Conservation (phyloP, 2,113 vertebrate species). For the Strix aluco region DNA sequence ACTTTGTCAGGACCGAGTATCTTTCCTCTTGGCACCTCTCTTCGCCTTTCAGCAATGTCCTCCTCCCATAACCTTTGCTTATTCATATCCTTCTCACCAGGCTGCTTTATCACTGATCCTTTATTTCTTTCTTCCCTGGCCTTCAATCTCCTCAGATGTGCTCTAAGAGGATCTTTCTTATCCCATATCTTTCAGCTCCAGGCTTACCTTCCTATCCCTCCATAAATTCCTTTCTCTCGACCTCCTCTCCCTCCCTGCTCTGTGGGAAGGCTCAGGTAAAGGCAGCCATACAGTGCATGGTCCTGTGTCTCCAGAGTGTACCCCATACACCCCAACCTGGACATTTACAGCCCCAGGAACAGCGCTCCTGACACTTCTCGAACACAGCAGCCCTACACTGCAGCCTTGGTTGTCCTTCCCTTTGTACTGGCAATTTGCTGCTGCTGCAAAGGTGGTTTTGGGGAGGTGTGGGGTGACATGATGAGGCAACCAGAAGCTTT, state of each 20-base stretch:
- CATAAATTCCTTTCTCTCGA: not conserved
- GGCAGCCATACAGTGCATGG: fast-evolving
- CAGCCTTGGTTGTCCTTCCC: fast-evolving
- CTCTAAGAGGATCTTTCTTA: constrained; percentile 28
- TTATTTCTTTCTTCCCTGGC: constrained; percentile 9
- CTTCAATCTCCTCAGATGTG: constrained; percentile 15
- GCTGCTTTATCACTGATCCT: constrained; percentile 39
- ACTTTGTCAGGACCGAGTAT: constrained; percentile 3
- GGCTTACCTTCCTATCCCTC: not conserved
- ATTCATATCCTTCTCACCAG: constrained; percentile 24
- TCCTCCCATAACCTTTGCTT: not conserved
- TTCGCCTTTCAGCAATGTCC: constrained; percentile 13
- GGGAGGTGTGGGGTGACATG: fast-evolving
- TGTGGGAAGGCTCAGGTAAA: not conserved
- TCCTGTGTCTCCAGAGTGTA: not conserved
- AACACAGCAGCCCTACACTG: not conserved
- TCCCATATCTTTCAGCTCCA: not conserved
- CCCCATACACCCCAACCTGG: not conserved
- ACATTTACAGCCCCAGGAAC: not conserved
- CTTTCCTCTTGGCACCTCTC: constrained; percentile 19
- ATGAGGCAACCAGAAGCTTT: not conserved
- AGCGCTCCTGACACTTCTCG: not conserved
- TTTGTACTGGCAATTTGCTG: not conserved
- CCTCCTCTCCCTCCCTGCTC: not conserved
- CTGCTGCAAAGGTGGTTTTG: not conserved